These are phyloP conservation scores for Chymomyza fuscimana DNA, from an alignment of 2,888 invertebrate genomes.

Conservation along the genomic window DNA sequence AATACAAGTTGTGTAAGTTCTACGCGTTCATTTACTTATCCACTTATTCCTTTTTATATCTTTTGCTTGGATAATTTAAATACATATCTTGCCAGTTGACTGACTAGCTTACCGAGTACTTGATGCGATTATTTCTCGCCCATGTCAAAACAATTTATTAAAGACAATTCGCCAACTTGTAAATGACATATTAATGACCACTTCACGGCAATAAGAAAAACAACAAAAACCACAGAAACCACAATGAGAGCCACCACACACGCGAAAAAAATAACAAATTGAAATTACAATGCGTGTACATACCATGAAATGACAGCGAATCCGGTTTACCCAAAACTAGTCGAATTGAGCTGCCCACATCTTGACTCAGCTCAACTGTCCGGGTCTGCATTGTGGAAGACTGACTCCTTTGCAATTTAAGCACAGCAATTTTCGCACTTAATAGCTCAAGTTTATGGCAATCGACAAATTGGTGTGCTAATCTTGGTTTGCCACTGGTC, in stretches of 20 bases:
- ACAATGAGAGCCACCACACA: constrained; percentile 48
- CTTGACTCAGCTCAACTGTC: neutral
- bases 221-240: constrained; percentile 16
- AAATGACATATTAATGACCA: constrained; percentile 73
- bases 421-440: constrained; percentile 64
- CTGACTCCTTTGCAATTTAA: constrained; percentile 27
- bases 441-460: constrained; percentile 74
- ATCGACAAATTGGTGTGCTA: constrained; percentile 71
- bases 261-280: constrained; percentile 68
- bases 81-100: neutral
- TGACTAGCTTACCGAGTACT: constrained; percentile 14
- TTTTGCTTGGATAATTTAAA: neutral
- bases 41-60: neutral
- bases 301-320: constrained; percentile 36
- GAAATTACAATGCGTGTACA: constrained; percentile 54
- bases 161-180: constrained; percentile 68
- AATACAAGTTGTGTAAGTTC: too few species aligned
- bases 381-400: neutral
- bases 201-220: constrained; percentile 44
- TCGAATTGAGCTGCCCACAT: constrained; percentile 18
- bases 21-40: neutral
- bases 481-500: constrained; percentile 41
- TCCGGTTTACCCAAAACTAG: constrained; percentile 53
- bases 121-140: constrained; percentile 28
- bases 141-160: constrained; percentile 65